Percentiles rank a stretch among this genome's conserved stretches.
These are phyloP conservation scores for Cheumatopsyche charites DNA, from an alignment of 1,140 invertebrate genomes.

Conservation along the genomic window DNA sequence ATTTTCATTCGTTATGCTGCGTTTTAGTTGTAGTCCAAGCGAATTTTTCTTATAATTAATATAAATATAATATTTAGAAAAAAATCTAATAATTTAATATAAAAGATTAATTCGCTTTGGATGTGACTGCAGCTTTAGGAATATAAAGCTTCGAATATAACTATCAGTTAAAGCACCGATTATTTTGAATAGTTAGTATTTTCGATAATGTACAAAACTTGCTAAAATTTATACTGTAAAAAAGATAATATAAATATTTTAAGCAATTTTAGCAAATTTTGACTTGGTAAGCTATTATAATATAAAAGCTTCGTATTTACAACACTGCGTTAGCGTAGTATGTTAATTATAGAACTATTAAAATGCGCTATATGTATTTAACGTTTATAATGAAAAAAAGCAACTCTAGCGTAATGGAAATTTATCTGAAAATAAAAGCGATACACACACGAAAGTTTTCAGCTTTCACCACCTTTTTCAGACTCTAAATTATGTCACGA, in stretches of 20 bases:
- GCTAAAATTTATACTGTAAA: neutral
- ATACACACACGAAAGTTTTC: too few relatives aligned
- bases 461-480: too few relatives aligned
- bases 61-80: neutral
- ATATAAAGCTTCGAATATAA: neutral
- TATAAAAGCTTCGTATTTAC: neutral
- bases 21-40: neutral
- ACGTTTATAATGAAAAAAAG: too few relatives aligned
- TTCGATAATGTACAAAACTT: neutral
- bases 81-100: neutral
- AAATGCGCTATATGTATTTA: too few relatives aligned
- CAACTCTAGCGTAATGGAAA: too few relatives aligned
- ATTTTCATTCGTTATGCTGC: neutral
- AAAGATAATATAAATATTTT: neutral
- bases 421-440: too few relatives aligned
- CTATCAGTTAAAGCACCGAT: constrained; percentile 1
- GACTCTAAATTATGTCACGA: too few relatives aligned
- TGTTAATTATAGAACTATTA: too few relatives aligned
- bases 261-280: constrained; percentile 9
- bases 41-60: too few relatives aligned
- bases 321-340: too few relatives aligned
- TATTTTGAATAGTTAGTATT: neutral
- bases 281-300: neutral
- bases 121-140: constrained; percentile 6
- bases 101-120: neutral